Percentiles rank a stretch among this genome's conserved stretches.
Evolutionary conservation across 2,797 vertebrate species (phyloP).

Genomic region (Neoniphon sammara): DNA sequence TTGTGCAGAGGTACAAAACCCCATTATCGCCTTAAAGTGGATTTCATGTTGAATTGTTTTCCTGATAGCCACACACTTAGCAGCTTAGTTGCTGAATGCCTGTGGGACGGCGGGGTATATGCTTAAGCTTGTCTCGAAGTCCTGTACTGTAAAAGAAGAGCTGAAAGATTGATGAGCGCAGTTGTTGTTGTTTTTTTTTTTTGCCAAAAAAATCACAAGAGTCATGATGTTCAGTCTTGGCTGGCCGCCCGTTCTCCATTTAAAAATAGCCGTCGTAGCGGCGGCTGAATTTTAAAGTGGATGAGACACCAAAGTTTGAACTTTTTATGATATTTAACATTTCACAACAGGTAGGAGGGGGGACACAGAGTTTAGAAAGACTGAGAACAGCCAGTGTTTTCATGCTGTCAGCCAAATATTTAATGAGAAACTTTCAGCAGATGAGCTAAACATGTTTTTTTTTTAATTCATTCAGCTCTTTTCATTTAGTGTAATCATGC

Average conservation of each 20-base stretch:
- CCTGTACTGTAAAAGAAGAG: constrained; percentile 23
- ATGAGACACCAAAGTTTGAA: background rate
- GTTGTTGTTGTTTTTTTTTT: too few species aligned
- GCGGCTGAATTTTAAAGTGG: background rate
- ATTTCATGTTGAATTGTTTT: constrained; percentile 71
- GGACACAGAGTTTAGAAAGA: too few species aligned
- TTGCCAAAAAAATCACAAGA: constrained; percentile 48
- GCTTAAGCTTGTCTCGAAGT: constrained; percentile 33
- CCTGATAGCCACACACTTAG: constrained; percentile 50
- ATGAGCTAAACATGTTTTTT: too few species aligned
- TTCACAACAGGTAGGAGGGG: too few species aligned
- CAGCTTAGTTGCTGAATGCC: constrained; percentile 40
- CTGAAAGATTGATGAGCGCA: constrained; percentile 54
- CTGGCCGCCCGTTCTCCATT: background rate
- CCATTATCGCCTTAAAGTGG: constrained; percentile 71
- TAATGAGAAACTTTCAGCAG: too few species aligned
- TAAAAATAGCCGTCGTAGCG: background rate
- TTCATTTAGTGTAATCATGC: background rate
- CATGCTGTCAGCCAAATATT: too few species aligned
- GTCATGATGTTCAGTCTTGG: constrained; percentile 28
- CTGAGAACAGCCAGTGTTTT: too few species aligned
- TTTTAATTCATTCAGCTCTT: too few species aligned
- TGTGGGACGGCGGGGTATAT: background rate
- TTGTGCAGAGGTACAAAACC: constrained; percentile 65
- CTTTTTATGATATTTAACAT: background rate